Percentiles rank a stretch among this genome's conserved stretches.
Evolutionary conservation across 2,113 vertebrate genomes (phyloP).

Genomic region (Bubo scandiacus): DNA sequence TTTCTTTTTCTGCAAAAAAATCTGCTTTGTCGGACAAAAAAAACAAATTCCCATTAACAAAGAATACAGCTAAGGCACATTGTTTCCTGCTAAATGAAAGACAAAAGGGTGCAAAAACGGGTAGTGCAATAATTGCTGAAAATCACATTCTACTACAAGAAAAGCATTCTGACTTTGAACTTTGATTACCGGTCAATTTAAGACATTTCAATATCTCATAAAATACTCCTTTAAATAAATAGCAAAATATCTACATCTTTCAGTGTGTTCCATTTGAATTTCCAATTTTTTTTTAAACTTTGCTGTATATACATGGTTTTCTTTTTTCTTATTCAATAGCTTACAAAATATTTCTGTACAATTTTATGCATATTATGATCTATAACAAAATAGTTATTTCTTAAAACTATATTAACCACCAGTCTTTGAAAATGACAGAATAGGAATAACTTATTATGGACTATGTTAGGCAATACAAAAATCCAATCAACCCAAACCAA

Average conservation of each 20-base stretch:
- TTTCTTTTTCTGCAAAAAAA: constrained; percentile 77
- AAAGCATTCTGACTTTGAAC: constrained; percentile 84
- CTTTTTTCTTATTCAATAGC: constrained; percentile 73
- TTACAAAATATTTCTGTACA: constrained; percentile 85
- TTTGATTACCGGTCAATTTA: constrained; percentile 72
- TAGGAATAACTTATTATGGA: constrained; percentile 72
- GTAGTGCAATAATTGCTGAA: constrained; percentile 88
- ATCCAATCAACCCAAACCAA: constrained; percentile 47
- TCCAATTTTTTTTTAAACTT: constrained; percentile 58
- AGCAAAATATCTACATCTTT: constrained; percentile 92
- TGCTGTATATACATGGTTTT: constrained; percentile 76
- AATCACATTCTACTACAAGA: constrained; percentile 89
- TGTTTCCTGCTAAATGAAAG: constrained; percentile 76
- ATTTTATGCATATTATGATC: constrained; percentile 80
- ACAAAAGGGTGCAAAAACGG: constrained; percentile 79
- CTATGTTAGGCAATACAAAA: constrained; percentile 67
- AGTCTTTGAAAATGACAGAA: constrained; percentile 70
- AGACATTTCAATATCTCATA: constrained; percentile 79
- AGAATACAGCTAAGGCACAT: constrained; percentile 96
- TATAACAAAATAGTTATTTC: constrained; percentile 83
- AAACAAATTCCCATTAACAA: constrained; percentile 75
- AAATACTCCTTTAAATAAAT: constrained; percentile 93
- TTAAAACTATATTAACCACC: constrained; percentile 79
- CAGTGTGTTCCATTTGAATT: constrained; percentile 71
- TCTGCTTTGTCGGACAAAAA: constrained; percentile 83